These are phyloP conservation scores for Stictonetta naevosa DNA, from an alignment of 2,113 vertebrate genomes.

Conservation along the genomic window DNA sequence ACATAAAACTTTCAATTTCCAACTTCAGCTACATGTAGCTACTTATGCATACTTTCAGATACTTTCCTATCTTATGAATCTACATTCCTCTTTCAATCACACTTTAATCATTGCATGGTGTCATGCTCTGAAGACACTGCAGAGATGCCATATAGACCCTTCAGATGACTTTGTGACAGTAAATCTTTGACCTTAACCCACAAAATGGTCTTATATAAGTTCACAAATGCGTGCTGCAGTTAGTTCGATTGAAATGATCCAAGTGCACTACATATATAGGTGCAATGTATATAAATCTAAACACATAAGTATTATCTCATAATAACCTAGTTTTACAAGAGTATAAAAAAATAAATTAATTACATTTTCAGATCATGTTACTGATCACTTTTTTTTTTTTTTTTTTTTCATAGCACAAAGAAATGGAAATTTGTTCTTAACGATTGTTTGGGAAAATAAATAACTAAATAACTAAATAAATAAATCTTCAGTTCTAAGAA, in stretches of 20 bases:
- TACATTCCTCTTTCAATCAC: background rate
- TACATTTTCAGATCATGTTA: background rate
- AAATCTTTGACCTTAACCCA: background rate
- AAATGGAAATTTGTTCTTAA: background rate
- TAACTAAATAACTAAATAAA: background rate
- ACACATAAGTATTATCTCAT: accelerated
- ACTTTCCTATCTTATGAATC: background rate
- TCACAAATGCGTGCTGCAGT: background rate
- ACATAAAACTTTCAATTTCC: accelerated
- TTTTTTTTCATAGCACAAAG: background rate
- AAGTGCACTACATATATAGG: background rate
- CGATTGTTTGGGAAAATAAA: background rate
- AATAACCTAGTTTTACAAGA: background rate
- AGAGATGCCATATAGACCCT: background rate
- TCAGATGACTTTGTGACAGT: background rate
- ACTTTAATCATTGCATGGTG: background rate
- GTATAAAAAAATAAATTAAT: too few species aligned
- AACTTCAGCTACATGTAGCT: background rate
- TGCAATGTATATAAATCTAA: background rate
- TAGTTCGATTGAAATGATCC: background rate
- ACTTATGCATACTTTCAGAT: background rate
- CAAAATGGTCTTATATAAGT: background rate
- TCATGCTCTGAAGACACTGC: background rate
- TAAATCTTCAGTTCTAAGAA: background rate
- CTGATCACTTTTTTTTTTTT: background rate